These are phyloP conservation scores for Lordiphosa andalusiaca DNA, from an alignment of 2,888 invertebrate species.

Conservation along the genomic window DNA sequence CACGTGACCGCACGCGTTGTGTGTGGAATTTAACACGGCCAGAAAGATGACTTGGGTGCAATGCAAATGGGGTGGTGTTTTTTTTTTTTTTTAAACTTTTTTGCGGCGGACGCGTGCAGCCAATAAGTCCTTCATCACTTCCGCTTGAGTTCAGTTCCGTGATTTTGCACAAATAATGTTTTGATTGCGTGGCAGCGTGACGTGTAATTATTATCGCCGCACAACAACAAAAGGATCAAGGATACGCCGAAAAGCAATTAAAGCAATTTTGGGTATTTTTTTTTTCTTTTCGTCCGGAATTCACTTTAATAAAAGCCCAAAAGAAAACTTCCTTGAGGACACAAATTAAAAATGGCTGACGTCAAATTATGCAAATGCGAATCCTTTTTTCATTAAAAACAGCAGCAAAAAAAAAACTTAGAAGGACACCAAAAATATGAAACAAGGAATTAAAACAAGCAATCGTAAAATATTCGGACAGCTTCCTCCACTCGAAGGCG, in stretches of 20 bases:
- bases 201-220: constrained; percentile 76
- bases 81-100: constrained; percentile 55
- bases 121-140: constrained; percentile 79
- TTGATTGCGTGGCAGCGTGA: constrained; percentile 78
- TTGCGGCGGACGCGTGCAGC: constrained; percentile 64
- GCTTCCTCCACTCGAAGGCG: constrained; percentile 7
- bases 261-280: constrained; percentile 20
- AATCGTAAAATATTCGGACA: constrained; percentile 72
- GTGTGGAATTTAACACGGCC: constrained; percentile 68
- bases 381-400: constrained; percentile 72
- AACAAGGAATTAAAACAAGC: constrained; percentile 74
- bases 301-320: constrained; percentile 18
- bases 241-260: constrained; percentile 53
- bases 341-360: constrained; percentile 64
- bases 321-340: constrained; percentile 57
- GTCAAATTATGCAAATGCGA: constrained; percentile 63
- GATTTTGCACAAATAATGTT: constrained; percentile 78
- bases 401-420: constrained; percentile 61
- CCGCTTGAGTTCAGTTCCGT: constrained; percentile 77
- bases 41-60: constrained; percentile 32
- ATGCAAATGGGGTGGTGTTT: constrained; percentile 45
- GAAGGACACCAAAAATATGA: constrained; percentile 62
- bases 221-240: constrained; percentile 47
- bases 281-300: too few species aligned
- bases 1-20: constrained; percentile 72